Conservation (phyloP, 2,113 vertebrate species). For the Boulengerochromis microlepis region DNA sequence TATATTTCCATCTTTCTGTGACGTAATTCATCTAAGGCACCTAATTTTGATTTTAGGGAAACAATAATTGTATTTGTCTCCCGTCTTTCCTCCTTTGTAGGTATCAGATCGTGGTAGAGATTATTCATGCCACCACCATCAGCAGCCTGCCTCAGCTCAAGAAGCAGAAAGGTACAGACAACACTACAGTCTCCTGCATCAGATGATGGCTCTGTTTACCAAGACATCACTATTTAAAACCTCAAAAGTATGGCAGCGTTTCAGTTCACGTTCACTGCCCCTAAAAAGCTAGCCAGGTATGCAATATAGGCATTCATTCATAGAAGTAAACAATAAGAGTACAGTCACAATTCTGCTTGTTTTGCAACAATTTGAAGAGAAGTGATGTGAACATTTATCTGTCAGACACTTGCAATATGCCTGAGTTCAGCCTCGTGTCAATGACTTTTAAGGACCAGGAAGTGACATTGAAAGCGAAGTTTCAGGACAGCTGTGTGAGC, state of each 20-base stretch:
- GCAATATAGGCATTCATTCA: background rate
- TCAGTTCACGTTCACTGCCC: background rate
- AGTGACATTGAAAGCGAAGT: background rate
- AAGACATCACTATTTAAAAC: background rate
- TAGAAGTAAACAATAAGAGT: background rate
- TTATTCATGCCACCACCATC: slow-evolving; percentile 96
- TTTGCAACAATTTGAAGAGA: background rate
- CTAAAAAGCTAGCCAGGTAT: background rate
- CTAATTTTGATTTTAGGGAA: background rate
- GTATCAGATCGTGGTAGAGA: slow-evolving; percentile 99
- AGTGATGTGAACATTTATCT: background rate
- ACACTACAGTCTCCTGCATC: background rate
- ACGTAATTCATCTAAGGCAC: background rate
- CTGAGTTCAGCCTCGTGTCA: background rate
- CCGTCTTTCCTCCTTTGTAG: slow-evolving; percentile 54
- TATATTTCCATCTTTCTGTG: background rate
- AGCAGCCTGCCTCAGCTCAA: slow-evolving; percentile 95
- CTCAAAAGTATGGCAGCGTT: background rate
- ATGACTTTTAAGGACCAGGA: background rate
- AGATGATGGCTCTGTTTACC: background rate
- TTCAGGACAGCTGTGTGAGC: background rate
- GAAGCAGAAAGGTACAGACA: slow-evolving; percentile 87
- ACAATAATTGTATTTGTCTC: background rate
- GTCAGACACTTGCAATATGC: background rate
- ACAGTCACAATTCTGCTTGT: background rate